phyloP scores from a whole-genome alignment of 2,113 vertebrate genomes.

The Cryptotis parvus region DNA sequence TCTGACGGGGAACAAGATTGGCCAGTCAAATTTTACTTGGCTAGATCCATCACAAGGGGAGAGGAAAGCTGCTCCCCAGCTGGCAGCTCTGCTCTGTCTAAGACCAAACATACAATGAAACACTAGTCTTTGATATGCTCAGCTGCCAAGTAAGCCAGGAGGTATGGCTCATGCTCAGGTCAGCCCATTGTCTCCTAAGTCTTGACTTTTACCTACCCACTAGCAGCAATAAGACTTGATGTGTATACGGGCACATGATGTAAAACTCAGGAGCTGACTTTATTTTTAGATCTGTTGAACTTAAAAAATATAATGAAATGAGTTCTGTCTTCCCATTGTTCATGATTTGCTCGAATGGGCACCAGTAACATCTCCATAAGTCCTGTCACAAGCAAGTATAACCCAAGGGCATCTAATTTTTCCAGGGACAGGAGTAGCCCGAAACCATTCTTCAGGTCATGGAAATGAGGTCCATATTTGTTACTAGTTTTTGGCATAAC shows the following conservation, averaged over 20 bases:
- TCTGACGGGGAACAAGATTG: conserved; percentile 44
- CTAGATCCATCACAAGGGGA: background rate
- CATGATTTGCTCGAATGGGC: no score
- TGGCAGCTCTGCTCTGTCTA: background rate
- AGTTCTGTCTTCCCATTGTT: no score
- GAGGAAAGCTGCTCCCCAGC: conserved; percentile 57
- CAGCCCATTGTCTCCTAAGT: background rate
- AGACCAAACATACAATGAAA: conserved; percentile 52
- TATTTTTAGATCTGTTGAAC: conserved; percentile 50
- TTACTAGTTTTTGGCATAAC: no score
- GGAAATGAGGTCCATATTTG: no score
- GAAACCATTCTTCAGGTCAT: no score
- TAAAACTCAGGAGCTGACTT: conserved; percentile 49
- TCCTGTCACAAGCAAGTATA: no score
- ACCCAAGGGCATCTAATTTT: no score
- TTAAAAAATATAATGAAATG: conserved; percentile 61
- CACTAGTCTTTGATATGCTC: conserved; percentile 35
- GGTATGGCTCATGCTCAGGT: conserved; percentile 56
- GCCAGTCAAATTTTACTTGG: conserved; percentile 14
- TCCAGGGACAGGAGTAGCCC: no score
- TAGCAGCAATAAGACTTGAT: conserved; percentile 36
- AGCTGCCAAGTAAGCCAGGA: conserved; percentile 36
- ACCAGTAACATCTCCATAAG: no score
- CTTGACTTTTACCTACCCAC: conserved; percentile 52
- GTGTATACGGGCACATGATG: conserved; percentile 24